Evolutionary conservation across 2,113 vertebrate species (phyloP), one percentile per base, ranked within the genome.

Genomic region (Dinomys branickii): DNA sequence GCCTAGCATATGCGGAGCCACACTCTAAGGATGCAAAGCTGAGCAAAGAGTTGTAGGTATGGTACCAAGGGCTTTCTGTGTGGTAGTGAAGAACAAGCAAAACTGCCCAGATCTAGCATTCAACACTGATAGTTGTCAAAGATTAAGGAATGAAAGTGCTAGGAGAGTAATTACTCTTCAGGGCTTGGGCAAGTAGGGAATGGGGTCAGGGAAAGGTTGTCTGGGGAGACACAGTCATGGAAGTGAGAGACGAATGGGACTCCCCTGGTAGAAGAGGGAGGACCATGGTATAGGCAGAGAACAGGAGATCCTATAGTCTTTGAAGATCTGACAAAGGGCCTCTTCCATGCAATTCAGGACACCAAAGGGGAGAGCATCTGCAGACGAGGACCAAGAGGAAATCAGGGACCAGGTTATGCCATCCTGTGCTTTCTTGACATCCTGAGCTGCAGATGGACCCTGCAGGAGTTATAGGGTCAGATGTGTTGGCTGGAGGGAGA

Each of bases 401-500:
- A n/a, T 1, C 0, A 0, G 30, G 14, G 71, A 28, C 20, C 30
- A 19, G 5, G 41, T 17, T 58, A 59, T 0, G 5, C 20, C 1
- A 58, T 71, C 59, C 30, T 47, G 44, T 50, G 73, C 38, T 54
- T 73, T 33, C 59, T 8, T 14, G 77, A 80, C 47, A 3, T 52
- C 35, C 28, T 80, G 44, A 85, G 63, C 12, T 22, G 17, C 7
- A 28, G 82, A 59, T 38, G 82, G 87, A 26, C 5, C 16, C 20
- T 26, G 33, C 12, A 41, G 33, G 11, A 30, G 35, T 24, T 59
- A 47, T 12, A 24, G 1, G 3, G 78, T 47, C 61, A 61, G 28
- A 44, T 38, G 13, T 47, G n/a, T 30, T 38, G 33, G 20, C 82
- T 6, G 30, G 83, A 41, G 59, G 28, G 63, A 33, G 47, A n/a